Conservation (phyloP, 2,797 vertebrate genomes). For the Tolypeutes matacus region DNA sequence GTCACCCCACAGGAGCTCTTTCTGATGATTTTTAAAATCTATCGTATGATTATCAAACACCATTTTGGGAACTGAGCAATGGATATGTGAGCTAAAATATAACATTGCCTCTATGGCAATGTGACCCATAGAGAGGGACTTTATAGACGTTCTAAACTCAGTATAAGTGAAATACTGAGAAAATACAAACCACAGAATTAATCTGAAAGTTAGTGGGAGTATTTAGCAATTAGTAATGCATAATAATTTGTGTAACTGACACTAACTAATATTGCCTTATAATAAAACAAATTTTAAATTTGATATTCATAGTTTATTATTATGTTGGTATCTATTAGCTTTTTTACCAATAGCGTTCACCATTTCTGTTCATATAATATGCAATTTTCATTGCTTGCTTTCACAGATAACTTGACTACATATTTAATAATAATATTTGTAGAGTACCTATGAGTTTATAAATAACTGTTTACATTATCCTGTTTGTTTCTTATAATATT, state of each 20-base stretch:
- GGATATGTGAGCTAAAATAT: too few species aligned
- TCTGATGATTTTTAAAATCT: neutral
- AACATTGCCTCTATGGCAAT: too few species aligned
- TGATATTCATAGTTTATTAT: too few species aligned
- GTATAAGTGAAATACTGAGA: neutral
- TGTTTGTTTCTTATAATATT: neutral
- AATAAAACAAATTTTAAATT: neutral
- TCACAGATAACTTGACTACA: neutral
- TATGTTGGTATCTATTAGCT: too few species aligned
- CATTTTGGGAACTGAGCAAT: too few species aligned
- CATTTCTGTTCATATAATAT: neutral
- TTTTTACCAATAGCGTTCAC: neutral
- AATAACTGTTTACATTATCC: too few species aligned
- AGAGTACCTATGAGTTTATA: accelerated
- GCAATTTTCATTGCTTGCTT: neutral
- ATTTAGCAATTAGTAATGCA: accelerated
- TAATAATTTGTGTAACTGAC: neutral
- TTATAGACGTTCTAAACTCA: accelerated
- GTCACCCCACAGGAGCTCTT: neutral
- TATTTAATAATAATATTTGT: neutral
- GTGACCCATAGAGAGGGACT: accelerated
- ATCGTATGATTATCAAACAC: accelerated
- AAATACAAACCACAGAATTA: neutral
- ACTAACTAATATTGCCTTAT: too few species aligned
- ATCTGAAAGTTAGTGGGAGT: neutral